phyloP scores from a whole-genome alignment of 1,140 invertebrate species.

The Trichomalopsis sarcophagae region DNA sequence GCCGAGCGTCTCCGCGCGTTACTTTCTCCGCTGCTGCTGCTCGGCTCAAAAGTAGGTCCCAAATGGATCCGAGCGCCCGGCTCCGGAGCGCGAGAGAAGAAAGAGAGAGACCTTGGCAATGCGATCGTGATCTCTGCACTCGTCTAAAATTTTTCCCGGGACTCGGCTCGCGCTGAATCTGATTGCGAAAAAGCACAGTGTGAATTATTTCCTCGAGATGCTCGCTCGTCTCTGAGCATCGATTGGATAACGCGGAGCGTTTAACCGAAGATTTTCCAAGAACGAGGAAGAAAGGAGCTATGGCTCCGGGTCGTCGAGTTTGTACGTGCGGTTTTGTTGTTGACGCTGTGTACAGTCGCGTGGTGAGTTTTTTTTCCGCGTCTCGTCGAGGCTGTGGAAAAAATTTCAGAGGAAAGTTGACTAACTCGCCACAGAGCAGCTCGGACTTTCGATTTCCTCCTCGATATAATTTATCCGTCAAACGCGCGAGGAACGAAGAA shows the following conservation, averaged over 20 bases:
- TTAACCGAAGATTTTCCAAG: neutral
- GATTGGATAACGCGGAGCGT: neutral
- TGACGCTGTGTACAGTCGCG: neutral
- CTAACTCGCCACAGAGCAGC: neutral
- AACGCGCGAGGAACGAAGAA: neutral
- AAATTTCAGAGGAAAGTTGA: slow-evolving; percentile 34
- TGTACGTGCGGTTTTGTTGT: neutral
- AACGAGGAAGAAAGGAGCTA: neutral
- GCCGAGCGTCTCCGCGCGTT: slow-evolving; percentile 64
- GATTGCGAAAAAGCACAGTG: too few relatives aligned
- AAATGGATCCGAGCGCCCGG: slow-evolving; percentile 63
- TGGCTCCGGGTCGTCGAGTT: neutral
- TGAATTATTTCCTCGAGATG: too few relatives aligned
- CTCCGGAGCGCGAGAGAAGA: neutral
- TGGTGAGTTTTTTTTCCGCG: neutral
- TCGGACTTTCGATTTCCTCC: slow-evolving; percentile 32
- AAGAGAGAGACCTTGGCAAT: slow-evolving; percentile 12
- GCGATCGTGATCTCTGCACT: slow-evolving; percentile 10
- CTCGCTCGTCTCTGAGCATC: too few relatives aligned
- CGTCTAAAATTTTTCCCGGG: slow-evolving; percentile 13
- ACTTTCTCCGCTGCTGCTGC: slow-evolving; percentile 65
- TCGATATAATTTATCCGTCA: slow-evolving; percentile 32
- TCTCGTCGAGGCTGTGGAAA: neutral
- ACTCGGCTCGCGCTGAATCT: too few relatives aligned
- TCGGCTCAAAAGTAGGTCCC: slow-evolving; percentile 70